phyloP scores from a whole-genome alignment of 1,140 invertebrate species.

The Drosophila sp. region DNA sequence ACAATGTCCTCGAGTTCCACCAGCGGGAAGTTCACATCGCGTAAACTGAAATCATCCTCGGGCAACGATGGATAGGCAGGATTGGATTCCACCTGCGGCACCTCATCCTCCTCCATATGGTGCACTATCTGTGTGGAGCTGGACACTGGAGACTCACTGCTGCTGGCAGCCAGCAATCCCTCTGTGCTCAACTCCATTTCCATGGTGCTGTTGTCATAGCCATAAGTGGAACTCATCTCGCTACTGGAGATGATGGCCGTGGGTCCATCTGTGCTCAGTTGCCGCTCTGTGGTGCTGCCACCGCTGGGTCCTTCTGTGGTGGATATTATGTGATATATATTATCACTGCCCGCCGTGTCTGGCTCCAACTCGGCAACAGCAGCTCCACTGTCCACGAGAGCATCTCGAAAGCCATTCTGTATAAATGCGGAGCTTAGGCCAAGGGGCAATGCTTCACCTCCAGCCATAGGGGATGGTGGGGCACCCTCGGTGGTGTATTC shows the following conservation, averaged over 20 bases:
- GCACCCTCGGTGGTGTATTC: constrained; percentile 75
- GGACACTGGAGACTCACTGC: constrained; percentile 35
- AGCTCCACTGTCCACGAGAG: constrained; percentile 38
- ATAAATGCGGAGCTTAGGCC: constrained; percentile 35
- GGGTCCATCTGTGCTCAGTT: constrained; percentile 44
- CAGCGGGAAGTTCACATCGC: constrained; percentile 77
- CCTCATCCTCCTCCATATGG: constrained; percentile 77
- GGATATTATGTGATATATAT: constrained; percentile 80
- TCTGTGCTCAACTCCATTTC: constrained; percentile 51
- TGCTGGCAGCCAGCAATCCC: constrained; percentile 15
- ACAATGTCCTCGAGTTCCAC: constrained; percentile 67
- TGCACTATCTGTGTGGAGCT: constrained; percentile 45
- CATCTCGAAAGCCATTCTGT: constrained; percentile 58
- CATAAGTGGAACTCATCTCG: constrained; percentile 5
- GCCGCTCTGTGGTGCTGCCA: constrained; percentile 19
- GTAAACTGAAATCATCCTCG: constrained; percentile 77
- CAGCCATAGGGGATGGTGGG: neutral
- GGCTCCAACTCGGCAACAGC: constrained; percentile 57
- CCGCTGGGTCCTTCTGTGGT: constrained; percentile 71
- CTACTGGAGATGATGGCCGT: neutral
- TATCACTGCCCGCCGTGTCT: constrained; percentile 76
- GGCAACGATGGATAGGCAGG: constrained; percentile 80
- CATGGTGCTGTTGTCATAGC: constrained; percentile 9
- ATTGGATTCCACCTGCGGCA: constrained; percentile 77
- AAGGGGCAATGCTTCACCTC: constrained; percentile 9